A percentile compares a stretch with the other conserved stretches of the same genome.
Evolutionary conservation across 2,888 invertebrate genomes (phyloP).

Genomic region (Pollenia amentaria): DNA sequence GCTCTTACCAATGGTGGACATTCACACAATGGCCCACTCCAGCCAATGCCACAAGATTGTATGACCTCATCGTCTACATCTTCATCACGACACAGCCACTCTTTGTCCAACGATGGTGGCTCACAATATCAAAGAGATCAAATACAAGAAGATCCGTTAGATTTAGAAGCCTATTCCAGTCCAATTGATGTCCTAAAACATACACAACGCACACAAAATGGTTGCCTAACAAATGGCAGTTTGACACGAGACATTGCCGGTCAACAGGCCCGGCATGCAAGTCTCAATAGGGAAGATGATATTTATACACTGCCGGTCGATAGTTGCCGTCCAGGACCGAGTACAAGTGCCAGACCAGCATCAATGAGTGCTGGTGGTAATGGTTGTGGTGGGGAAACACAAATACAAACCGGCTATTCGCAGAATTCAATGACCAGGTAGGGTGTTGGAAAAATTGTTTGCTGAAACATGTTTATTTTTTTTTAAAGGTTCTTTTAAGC

Average conservation of each 20-base stretch:
- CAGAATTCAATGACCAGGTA: constrained; percentile 82
- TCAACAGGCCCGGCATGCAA: constrained; percentile 74
- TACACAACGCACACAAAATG: constrained; percentile 81
- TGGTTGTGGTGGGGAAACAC: constrained; percentile 70
- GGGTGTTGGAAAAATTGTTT: background rate
- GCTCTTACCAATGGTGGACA: constrained; percentile 72
- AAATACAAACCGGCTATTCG: constrained; percentile 67
- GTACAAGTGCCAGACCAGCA: constrained; percentile 76
- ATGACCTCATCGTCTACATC: constrained; percentile 76
- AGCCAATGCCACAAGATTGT: constrained; percentile 82
- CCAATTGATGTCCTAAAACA: constrained; percentile 86
- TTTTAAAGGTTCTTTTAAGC: too few species aligned
- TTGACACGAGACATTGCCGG: constrained; percentile 78
- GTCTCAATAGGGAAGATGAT: constrained; percentile 81
- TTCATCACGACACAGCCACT: constrained; percentile 66
- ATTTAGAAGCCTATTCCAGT: constrained; percentile 85
- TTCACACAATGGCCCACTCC: constrained; percentile 82
- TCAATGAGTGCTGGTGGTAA: constrained; percentile 78
- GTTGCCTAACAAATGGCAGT: constrained; percentile 79
- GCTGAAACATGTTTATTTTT: too few species aligned
- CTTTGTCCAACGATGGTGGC: constrained; percentile 39
- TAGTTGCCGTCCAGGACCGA: constrained; percentile 79
- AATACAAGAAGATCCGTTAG: constrained; percentile 77
- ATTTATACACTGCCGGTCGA: constrained; percentile 84
- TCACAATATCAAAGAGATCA: constrained; percentile 55